phyloP scores from a whole-genome alignment of 2,113 vertebrate genomes.

The Cinclus cinclus region DNA sequence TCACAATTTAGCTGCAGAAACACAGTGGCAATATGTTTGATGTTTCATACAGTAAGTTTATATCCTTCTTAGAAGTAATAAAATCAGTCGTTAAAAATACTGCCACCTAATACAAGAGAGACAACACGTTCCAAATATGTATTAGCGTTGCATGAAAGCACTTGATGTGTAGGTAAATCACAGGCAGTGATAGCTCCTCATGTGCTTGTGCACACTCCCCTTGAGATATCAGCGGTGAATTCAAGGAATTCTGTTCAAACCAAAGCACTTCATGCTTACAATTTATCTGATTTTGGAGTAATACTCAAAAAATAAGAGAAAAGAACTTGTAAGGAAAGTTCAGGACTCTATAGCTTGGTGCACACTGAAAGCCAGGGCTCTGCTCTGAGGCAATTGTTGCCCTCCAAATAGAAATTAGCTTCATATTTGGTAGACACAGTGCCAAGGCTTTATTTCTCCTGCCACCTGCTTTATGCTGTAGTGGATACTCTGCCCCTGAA shows the following conservation, averaged over 20 bases:
- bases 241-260: not conserved
- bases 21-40: not conserved
- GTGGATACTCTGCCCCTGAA: not conserved
- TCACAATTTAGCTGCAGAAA: not conserved
- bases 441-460: not conserved
- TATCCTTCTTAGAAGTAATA: not conserved
- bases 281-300: not conserved
- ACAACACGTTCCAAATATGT: not conserved
- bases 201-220: not conserved
- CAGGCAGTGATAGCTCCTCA: not conserved
- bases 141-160: not conserved
- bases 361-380: not conserved
- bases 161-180: not conserved
- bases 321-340: not conserved
- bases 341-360: not conserved
- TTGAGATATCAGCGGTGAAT: not conserved
- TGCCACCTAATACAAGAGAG: not conserved
- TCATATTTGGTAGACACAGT: not conserved
- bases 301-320: not conserved
- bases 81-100: not conserved
- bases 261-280: not conserved
- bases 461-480: not conserved
- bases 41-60: not conserved
- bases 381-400: not conserved
- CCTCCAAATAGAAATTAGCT: not conserved